These are phyloP conservation scores for Betta splendens DNA, from an alignment of 2,797 vertebrate genomes.

Conservation along the genomic window DNA sequence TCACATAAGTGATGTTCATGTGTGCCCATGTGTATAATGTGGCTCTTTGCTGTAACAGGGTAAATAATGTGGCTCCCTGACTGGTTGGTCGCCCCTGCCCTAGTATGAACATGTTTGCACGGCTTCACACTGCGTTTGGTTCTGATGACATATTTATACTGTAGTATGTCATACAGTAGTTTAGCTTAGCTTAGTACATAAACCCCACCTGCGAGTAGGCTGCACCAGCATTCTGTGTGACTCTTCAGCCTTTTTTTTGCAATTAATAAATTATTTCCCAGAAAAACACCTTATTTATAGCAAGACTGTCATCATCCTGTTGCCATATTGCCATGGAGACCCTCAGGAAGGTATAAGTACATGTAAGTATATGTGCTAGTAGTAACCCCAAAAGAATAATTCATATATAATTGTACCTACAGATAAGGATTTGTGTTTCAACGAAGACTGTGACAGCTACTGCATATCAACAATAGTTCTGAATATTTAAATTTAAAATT, in stretches of 20 bases:
- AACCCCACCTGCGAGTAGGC: no score
- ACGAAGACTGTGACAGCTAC: background rate
- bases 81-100: slow-evolving; percentile 27
- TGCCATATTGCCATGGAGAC: background rate
- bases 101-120: no score
- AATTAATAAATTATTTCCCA: no score
- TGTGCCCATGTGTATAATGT: slow-evolving; percentile 21
- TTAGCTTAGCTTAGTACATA: no score
- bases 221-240: no score
- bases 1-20: slow-evolving; percentile 17
- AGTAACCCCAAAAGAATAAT: slow-evolving; percentile 33
- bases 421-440: slow-evolving; percentile 6
- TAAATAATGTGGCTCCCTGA: slow-evolving; percentile 25
- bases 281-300: no score
- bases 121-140: no score
- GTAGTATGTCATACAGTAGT: no score
- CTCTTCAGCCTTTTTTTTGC: no score
- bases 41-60: slow-evolving; percentile 23
- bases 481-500: slow-evolving; percentile 8
- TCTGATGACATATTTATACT: no score
- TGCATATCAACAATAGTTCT: background rate
- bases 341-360: slow-evolving; percentile 25
- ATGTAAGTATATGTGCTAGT: slow-evolving; percentile 26
- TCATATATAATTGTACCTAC: slow-evolving; percentile 3
- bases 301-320: no score